Conservation (phyloP, 1,140 invertebrate genomes). For the Drosophila tropicalis region DNA sequence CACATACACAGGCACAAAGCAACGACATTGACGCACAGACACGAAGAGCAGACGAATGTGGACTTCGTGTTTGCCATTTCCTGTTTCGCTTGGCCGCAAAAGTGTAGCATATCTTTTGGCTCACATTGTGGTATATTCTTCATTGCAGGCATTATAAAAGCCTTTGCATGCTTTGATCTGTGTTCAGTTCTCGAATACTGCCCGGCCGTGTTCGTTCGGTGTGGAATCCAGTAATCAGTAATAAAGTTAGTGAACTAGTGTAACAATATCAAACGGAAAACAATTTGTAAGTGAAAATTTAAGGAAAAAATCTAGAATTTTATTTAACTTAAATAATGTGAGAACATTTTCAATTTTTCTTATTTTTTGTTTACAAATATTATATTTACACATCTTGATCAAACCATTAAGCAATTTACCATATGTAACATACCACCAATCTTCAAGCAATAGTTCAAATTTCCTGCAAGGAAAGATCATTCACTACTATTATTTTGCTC, state of each 20-base stretch:
- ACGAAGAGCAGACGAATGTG: constrained; percentile 36
- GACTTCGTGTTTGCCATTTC: constrained; percentile 50
- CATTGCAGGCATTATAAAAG: constrained; percentile 65
- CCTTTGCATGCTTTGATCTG: constrained; percentile 67
- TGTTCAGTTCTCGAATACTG: constrained; percentile 78
- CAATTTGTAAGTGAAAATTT: constrained; percentile 31
- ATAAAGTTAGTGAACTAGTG: constrained; percentile 5
- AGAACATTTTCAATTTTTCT: not conserved
- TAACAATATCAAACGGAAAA: constrained; percentile 2
- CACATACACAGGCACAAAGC: not conserved
- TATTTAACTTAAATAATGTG: not conserved
- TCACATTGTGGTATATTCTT: constrained; percentile 29
- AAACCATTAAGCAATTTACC: too few species aligned
- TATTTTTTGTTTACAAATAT: too few species aligned
- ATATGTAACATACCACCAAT: too few species aligned
- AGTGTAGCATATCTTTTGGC: constrained; percentile 28
- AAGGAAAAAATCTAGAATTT: not conserved
- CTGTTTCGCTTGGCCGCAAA: constrained; percentile 25
- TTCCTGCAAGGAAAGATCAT: too few species aligned
- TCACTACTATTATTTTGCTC: too few species aligned
- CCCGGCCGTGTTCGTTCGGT: constrained; percentile 63
- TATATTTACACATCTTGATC: too few species aligned
- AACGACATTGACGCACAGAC: constrained; percentile 3
- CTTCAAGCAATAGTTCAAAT: too few species aligned
- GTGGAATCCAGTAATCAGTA: constrained; percentile 21